Percentiles rank a stretch among this genome's conserved stretches.
Evolutionary conservation across 1,140 invertebrate species (phyloP).

Genomic region (Adoxophyes honmai): DNA sequence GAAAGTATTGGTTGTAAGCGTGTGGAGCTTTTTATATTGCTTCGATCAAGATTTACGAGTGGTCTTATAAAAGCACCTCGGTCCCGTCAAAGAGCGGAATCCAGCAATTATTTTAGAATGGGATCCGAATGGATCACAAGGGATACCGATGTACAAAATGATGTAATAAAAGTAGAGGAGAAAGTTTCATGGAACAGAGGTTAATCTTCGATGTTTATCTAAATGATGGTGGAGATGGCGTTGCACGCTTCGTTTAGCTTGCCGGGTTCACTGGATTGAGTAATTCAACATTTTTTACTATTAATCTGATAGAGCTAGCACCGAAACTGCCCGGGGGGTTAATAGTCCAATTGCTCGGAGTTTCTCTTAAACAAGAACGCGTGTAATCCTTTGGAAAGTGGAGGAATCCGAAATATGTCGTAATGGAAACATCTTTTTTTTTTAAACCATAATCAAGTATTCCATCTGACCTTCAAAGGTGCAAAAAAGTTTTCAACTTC

Average conservation of each 20-base stretch:
- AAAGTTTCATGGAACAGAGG: slow-evolving; percentile 20
- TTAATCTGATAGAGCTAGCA: neutral
- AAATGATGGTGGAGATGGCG: slow-evolving; percentile 20
- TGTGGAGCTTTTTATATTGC: slow-evolving; percentile 44
- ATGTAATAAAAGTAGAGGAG: slow-evolving; percentile 28
- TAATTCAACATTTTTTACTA: slow-evolving; percentile 7
- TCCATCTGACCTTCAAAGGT: no score
- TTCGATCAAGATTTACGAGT: slow-evolving; percentile 66
- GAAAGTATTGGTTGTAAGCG: slow-evolving; percentile 58
- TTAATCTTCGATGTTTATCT: slow-evolving; percentile 24
- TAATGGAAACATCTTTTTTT: no score
- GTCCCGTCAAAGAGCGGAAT: slow-evolving; percentile 18
- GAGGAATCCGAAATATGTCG: no score
- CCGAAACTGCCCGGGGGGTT: neutral
- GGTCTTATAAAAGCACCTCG: slow-evolving; percentile 34
- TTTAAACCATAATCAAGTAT: no score
- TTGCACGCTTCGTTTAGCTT: neutral
- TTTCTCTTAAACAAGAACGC: no score
- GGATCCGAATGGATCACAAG: slow-evolving; percentile 39
- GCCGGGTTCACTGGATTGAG: neutral
- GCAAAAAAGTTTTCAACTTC: no score
- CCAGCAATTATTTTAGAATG: slow-evolving; percentile 58
- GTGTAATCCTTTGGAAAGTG: no score
- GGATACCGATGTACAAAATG: slow-evolving; percentile 23
- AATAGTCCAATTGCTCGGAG: neutral